Evolutionary conservation across 2,888 invertebrate genomes (phyloP).

Genomic region (Lagria hirta): DNA sequence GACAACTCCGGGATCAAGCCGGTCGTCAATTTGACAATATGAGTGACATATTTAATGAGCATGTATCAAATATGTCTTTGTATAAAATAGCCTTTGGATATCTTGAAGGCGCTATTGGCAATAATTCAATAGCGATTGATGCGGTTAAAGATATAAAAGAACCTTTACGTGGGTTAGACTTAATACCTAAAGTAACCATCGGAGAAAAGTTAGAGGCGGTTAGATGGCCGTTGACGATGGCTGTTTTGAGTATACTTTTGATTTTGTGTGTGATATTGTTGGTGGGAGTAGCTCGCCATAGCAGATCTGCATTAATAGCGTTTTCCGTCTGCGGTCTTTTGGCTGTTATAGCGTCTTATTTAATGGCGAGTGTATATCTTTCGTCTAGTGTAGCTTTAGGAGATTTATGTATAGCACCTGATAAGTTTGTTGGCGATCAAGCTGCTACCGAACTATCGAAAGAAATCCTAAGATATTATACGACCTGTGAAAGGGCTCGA

Average conservation of each 20-base stretch:
- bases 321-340: slow-evolving; percentile 85
- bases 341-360: slow-evolving; percentile 86
- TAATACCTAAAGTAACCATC: slow-evolving; percentile 62
- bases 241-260: slow-evolving; percentile 79
- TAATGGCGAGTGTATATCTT: slow-evolving; percentile 84
- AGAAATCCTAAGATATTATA: slow-evolving; percentile 59
- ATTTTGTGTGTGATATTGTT: slow-evolving; percentile 86
- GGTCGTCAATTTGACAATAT: slow-evolving; percentile 67
- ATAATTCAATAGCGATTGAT: slow-evolving; percentile 73
- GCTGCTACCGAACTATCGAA: slow-evolving; percentile 48
- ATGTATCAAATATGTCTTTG: slow-evolving; percentile 76
- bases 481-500: slow-evolving; percentile 78
- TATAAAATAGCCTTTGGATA: slow-evolving; percentile 70
- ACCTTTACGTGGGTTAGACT: slow-evolving; percentile 69
- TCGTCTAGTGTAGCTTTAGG: slow-evolving; percentile 76
- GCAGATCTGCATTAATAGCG: slow-evolving; percentile 84
- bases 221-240: slow-evolving; percentile 89
- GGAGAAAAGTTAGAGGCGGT: slow-evolving; percentile 71
- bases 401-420: slow-evolving; percentile 73
- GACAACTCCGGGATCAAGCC: slow-evolving; percentile 63
- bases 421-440: slow-evolving; percentile 53
- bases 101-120: slow-evolving; percentile 69
- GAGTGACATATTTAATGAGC: slow-evolving; percentile 75
- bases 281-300: slow-evolving; percentile 86
- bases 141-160: slow-evolving; percentile 75